Evolutionary conservation across 1,140 invertebrate species (phyloP), one percentile per base, ranked within the genome.

Genomic region (Sarcophaga bullata): DNA sequence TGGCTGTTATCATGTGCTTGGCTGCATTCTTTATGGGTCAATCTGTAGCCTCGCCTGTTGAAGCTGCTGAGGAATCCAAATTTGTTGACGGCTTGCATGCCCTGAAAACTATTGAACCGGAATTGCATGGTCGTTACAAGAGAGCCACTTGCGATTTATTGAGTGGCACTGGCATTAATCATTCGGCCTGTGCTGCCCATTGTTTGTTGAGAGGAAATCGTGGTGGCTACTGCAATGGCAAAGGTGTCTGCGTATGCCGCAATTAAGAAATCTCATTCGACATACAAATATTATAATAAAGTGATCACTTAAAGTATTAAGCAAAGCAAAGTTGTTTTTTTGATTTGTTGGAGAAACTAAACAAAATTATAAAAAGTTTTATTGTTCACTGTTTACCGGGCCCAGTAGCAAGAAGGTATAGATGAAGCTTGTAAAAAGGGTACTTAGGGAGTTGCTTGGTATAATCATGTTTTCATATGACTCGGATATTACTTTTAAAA

Each of bases 181-280:
- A 49, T 19, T 50, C 75, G 6, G 75, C 75, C 15, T 89, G 88
- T 80, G 86, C 88, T 1, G 83, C 84, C 15, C 86, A 89, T 80
- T 89, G 87, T 48, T 0, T 89, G 1, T 25, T 80, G 9, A 83
- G 75, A 11, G 58, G 86, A 0, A 83, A 75, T 19, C 85, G 84
- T 62, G 87, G 88, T 3, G 88, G 88, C n/a, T 87, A 85, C 50
- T 89, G 88, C 80, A 87, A 81, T 58, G 17, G n/a, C 15, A 84
- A 86, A 48, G 83, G 85, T 8, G 84, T 89, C 73, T 89, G 88
- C 6, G 82, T 84, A 37, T 89, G 87, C 15, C 87, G 88, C 25
- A 48, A 72, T 15, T 83, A 81, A 84, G 17, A 37, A 37, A 37
- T 37, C 4, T 37, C 25, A 37, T 4, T 37, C 25, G 25, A 37